Evolutionary conservation across 1,140 invertebrate genomes (phyloP).

Genomic region (Rhopalosiphum padi): DNA sequence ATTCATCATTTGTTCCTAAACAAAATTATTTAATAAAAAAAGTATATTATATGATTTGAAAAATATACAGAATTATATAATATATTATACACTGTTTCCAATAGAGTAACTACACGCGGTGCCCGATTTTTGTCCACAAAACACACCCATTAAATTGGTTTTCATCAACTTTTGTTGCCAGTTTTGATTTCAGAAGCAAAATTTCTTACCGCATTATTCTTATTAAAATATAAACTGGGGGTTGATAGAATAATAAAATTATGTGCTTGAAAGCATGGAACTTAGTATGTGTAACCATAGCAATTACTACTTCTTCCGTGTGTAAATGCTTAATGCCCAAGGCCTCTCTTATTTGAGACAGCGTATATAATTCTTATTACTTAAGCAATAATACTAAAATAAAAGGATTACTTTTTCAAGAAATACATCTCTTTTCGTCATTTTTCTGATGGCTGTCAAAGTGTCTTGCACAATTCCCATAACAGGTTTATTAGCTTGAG

Average conservation of each 20-base stretch:
- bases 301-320: too few relatives aligned
- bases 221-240: too few relatives aligned
- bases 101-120: not conserved
- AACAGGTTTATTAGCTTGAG: slow-evolving; percentile 96
- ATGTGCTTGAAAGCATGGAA: not conserved
- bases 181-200: too few relatives aligned
- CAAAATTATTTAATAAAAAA: not conserved
- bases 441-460: slow-evolving; percentile 96
- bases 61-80: not conserved
- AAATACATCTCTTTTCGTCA: slow-evolving; percentile 99
- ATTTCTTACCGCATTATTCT: too few relatives aligned
- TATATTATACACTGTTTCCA: not conserved
- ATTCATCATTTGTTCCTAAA: slow-evolving; percentile 94
- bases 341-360: not conserved
- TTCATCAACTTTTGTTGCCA: too few relatives aligned
- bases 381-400: not conserved
- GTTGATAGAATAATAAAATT: not conserved
- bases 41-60: not conserved
- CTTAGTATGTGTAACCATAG: not conserved
- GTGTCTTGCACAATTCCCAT: slow-evolving; percentile 99
- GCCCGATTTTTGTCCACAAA: too few relatives aligned
- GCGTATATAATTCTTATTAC: not conserved
- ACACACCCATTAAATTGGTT: too few relatives aligned
- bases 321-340: not conserved
- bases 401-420: slow-evolving; percentile 77